Conservation (phyloP, 2,888 invertebrate genomes). For the Pteria penguin region DNA sequence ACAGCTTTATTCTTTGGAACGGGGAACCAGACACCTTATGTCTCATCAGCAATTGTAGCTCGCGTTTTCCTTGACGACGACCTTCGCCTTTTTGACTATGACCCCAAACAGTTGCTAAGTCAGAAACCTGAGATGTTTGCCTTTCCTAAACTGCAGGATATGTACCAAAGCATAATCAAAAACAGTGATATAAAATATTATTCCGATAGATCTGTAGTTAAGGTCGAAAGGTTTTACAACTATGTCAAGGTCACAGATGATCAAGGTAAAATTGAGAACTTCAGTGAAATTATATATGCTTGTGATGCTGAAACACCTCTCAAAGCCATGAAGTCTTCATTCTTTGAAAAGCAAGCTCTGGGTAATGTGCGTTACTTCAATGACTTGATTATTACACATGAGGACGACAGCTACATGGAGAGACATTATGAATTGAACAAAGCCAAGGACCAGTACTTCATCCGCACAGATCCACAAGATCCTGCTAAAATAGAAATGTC, state of each 20-base stretch:
- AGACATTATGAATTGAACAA: conserved; percentile 66
- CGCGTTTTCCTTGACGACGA: conserved; percentile 71
- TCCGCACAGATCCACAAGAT: conserved; percentile 61
- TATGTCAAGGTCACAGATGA: conserved; percentile 60
- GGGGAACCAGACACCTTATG: conserved; percentile 70
- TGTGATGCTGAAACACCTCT: conserved; percentile 72
- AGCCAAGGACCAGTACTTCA: conserved; percentile 67
- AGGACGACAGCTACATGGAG: conserved; percentile 69
- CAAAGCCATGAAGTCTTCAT: conserved; percentile 57
- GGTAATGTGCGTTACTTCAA: conserved; percentile 70
- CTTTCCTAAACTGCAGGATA: conserved; percentile 66
- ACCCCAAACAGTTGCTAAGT: conserved; percentile 61
- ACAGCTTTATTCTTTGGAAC: conserved; percentile 73
- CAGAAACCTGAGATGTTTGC: conserved; percentile 73
- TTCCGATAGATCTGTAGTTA: conserved; percentile 50
- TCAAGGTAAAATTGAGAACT: conserved; percentile 52
- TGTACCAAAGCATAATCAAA: conserved; percentile 64
- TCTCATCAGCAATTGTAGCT: conserved; percentile 70
- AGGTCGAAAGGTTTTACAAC: conserved; percentile 41
- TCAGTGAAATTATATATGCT: conserved; percentile 68
- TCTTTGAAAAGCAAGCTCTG: conserved; percentile 61
- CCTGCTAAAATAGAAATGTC: conserved; percentile 71
- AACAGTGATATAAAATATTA: conserved; percentile 54
- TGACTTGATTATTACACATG: conserved; percentile 70
- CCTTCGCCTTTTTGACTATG: conserved; percentile 69